Evolutionary conservation across 1,140 invertebrate species (phyloP), one percentile per base, ranked within the genome.

Genomic region (Linepithema humile): DNA sequence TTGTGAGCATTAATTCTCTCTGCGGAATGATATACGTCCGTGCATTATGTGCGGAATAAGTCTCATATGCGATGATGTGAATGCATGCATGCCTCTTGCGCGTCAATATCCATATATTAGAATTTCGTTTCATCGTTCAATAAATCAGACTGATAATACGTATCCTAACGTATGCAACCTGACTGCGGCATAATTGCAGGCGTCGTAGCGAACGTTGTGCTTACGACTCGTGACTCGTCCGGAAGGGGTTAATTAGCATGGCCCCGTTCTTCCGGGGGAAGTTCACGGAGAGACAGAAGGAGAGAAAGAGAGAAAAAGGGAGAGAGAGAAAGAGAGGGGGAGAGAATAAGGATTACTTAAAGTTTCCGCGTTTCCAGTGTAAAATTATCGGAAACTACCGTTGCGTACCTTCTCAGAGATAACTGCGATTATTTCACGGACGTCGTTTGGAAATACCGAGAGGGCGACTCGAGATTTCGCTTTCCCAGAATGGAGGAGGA

Each of bases 101-200:
- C 75, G 48, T 80, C 50, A 69, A 80, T 80, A 80, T 80, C 38
- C 64, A 69, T 80, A 80, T 57, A 67, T 69, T 69, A 80, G 48
- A 69, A 80, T 80, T 80, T 57, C 38, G 64, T 80, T 80, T 80
- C 75, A 23, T 80, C 64, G 38, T 80, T 38, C 64, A 80, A 80
- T 80, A 80, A 80, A 69, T 80, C 75, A 80, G 75, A 80, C 2
- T 80, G 75, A 80, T 80, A 80, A 80, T 80, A 80, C 35, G 64
- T 69, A 69, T 80, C 35, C 35, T 69, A 80, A 69, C 75, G 62
- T 69, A 69, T 80, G 64, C 75, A 53, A 23, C 62, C 23, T 67
- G 17, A 35, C 62, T 40, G 45, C 55, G 40, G 55, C 43, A 75
- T 80, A 80, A 80, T 80, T 80, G 35, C 64, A 80, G 64, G 48